Base-by-base conservation (phyloP, 2,888 invertebrate genomes). In the Sisyra terminalis region DNA sequence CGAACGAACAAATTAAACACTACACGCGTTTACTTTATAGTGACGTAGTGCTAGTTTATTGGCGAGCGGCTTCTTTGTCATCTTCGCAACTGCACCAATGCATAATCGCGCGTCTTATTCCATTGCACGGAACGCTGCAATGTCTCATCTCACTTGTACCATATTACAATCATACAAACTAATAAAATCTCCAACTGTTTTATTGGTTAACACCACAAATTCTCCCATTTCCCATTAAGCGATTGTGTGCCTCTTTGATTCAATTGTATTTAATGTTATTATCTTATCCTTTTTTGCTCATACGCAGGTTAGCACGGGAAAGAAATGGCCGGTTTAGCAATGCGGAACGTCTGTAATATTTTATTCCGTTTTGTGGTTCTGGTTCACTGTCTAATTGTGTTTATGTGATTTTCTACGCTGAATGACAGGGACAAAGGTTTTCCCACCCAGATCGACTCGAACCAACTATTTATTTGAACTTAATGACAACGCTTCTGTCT, bases 381-480 rank as follows among this genome's bases (percentile, higher is more conserved):
- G 29, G 40, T 30, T 40, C 18, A 30, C 40, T 17, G 30, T 40
- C 40, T 40, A 40, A 40, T 40, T 40, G 40, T 40, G 40, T 40
- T 40, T 40, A 40, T 40, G 40, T 40, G 40, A 40, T 40, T 30
- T 30, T 29, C 40, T 40, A 40, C 40, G 29, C 13, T 16, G 40
- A 40, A 30, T 40, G 40, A 40, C 40, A 30, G 14, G 40, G 40
- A 40, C 40, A 40, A 40, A 40, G 40, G 40, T 40, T 40, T 40
- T 40, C 40, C 40, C 40, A 40, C 40, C 40, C 30, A 40, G 11
- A 40, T 16, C 10, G 30, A 37, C 14, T 18, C 13, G 13, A 17
- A 10, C 24, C 13, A 17, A 24, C 38, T 18, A 38, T 38, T 18
- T 38, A 38, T 38, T 38, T 38, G 13, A 38, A 24, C 38, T 16